Percentiles rank a stretch among this genome's conserved stretches.
Evolutionary conservation across 2,113 vertebrate genomes (phyloP).

Genomic region (Gallinago jamesoni): DNA sequence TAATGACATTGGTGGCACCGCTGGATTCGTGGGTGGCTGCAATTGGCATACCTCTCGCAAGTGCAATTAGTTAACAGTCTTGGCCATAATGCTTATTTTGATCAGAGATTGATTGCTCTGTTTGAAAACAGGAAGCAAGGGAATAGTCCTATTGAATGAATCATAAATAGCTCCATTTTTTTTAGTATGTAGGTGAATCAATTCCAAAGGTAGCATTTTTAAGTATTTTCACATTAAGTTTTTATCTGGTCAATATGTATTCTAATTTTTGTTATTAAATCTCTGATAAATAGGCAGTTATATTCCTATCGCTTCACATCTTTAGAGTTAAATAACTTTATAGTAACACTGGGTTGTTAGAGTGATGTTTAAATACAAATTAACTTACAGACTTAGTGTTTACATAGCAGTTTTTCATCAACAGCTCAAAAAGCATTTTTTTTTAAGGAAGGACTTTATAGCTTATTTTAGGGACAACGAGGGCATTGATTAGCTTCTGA

Average conservation of each 20-base stretch:
- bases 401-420: background rate
- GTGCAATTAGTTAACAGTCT: background rate
- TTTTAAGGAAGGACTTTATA: background rate
- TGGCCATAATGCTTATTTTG: slow-evolving; percentile 25
- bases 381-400: background rate
- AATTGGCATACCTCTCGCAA: background rate
- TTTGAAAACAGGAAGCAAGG: slow-evolving; percentile 42
- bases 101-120: background rate
- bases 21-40: slow-evolving; percentile 21
- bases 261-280: background rate
- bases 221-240: background rate
- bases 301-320: background rate
- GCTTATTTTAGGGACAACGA: background rate
- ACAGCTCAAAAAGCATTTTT: background rate
- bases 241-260: slow-evolving; percentile 7
- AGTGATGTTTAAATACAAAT: background rate
- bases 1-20: background rate
- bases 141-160: slow-evolving; percentile 27
- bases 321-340: background rate
- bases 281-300: background rate
- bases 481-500: background rate
- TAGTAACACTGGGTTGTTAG: background rate
- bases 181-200: background rate
- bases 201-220: background rate
- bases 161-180: background rate